Conservation (phyloP, 2,797 vertebrate genomes). For the Lithobates sylvaticus region DNA sequence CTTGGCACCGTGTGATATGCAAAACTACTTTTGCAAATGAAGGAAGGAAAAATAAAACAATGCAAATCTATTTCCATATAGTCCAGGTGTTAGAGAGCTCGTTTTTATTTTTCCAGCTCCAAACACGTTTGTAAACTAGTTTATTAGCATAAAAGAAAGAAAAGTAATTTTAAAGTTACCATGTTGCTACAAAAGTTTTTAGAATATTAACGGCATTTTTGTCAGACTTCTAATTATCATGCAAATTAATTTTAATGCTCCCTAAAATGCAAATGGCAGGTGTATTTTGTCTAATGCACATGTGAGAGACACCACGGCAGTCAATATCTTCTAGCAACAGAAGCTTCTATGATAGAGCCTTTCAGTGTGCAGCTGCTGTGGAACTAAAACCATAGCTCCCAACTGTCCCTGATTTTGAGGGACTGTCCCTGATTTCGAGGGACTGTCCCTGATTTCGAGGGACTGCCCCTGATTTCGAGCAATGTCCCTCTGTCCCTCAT, state of each 20-base stretch:
- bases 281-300: conserved; percentile 28
- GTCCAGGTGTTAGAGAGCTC: background rate
- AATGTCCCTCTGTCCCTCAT: too few species aligned
- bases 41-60: background rate
- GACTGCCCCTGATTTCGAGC: too few species aligned
- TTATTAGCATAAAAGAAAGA: background rate
- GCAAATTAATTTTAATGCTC: background rate
- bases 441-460: too few species aligned
- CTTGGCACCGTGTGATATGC: background rate
- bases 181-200: background rate
- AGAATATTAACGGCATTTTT: too few species aligned
- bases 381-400: too few species aligned
- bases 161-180: background rate
- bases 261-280: conserved; percentile 47
- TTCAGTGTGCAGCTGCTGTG: conserved; percentile 58
- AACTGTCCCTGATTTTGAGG: too few species aligned
- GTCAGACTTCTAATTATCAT: background rate
- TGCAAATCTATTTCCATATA: conserved; percentile 23
- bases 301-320: conserved; percentile 25
- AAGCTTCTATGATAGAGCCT: conserved; percentile 45
- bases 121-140: background rate
- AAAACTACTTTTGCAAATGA: conserved; percentile 13
- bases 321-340: conserved; percentile 46
- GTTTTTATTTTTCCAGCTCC: background rate
- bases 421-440: too few species aligned